A percentile compares a stretch with the other conserved stretches of the same genome.
phyloP scores from a whole-genome alignment of 2,888 invertebrate genomes.

The Tyria jacobaeae region DNA sequence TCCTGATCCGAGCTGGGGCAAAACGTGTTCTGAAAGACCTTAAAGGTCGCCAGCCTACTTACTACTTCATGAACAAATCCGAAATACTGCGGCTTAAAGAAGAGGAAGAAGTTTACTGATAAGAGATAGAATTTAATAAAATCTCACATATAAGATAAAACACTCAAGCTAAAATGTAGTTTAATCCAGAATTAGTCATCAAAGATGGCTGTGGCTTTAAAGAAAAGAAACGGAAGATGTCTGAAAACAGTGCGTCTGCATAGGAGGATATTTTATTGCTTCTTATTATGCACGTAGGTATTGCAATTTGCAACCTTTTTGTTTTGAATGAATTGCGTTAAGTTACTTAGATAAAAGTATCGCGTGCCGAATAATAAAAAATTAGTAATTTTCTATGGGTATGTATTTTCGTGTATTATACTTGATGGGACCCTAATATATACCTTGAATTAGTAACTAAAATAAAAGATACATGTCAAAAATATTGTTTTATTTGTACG shows the following conservation, averaged over 20 bases:
- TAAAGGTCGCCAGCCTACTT: conserved; percentile 95
- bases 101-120: conserved; percentile 90
- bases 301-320: conserved; percentile 54
- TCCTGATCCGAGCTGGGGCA: conserved; percentile 94
- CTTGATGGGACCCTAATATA: conserved; percentile 72
- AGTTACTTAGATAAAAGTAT: conserved; percentile 27
- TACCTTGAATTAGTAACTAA: conserved; percentile 50
- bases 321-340: conserved; percentile 30
- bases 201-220: conserved; percentile 55
- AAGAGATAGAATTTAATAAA: neutral
- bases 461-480: conserved; percentile 48
- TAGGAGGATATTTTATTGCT: conserved; percentile 44
- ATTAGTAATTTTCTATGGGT: conserved; percentile 45
- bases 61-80: conserved; percentile 97
- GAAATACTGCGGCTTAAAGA: conserved; percentile 94
- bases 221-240: conserved; percentile 42
- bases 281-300: conserved; percentile 64
- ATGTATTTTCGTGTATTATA: conserved; percentile 52
- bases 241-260: conserved; percentile 32
- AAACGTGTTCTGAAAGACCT: conserved; percentile 94
- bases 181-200: conserved; percentile 35
- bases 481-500: conserved; percentile 63
- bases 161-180: neutral
- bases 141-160: neutral
- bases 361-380: conserved; percentile 61